Base-by-base conservation (phyloP, 2,888 invertebrate species). In the Xanthorhoe designata region DNA sequence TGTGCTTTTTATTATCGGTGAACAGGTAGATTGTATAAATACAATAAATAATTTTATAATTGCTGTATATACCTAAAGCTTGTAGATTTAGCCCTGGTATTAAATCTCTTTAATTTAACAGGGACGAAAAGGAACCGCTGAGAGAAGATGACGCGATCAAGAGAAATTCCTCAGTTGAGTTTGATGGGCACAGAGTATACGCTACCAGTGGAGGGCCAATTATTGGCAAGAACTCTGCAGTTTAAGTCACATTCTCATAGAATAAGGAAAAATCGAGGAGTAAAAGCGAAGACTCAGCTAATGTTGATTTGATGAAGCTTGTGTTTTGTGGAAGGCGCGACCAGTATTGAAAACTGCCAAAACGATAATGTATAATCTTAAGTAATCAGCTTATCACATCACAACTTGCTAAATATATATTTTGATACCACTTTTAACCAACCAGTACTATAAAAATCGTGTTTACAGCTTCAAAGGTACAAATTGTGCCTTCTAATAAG, bases 151-250 rank as follows among this genome's bases (percentile, higher is more conserved):
- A 95, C 56, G 96, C 95, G 63, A 92, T 96, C 75, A 96, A 96
- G 80, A 95, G 96, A 72, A 96, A 96, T 77, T 96, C 96, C 64
- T 96, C 97, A 19, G 95, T 97, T 19, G 97, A 97, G 83, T 97
- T 96, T 83, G 97, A 97, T 79, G 96, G 97, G 4, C 96, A 96
- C 80, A 95, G 96, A 77, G 97, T 97, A 42, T 96, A 97, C 81
- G 96, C 97, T 50, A 97, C 97, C 81, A 96, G 97, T 66, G 97
- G 97, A 68, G 97, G 97, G 66, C 96, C 96, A 77, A 96, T 97
- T 78, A 97, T 97, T 81, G 97, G 97, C 76, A 97, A 98, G 92
- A 97, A 98, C 87, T 98, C 98, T n/a, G 97, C 97, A 61, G 98
- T 98, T 78, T 97, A 94, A 89, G 54, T 29, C 5, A 42, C 15